Conservation (phyloP, 1,140 invertebrate species). For the Cotesia typhae region DNA sequence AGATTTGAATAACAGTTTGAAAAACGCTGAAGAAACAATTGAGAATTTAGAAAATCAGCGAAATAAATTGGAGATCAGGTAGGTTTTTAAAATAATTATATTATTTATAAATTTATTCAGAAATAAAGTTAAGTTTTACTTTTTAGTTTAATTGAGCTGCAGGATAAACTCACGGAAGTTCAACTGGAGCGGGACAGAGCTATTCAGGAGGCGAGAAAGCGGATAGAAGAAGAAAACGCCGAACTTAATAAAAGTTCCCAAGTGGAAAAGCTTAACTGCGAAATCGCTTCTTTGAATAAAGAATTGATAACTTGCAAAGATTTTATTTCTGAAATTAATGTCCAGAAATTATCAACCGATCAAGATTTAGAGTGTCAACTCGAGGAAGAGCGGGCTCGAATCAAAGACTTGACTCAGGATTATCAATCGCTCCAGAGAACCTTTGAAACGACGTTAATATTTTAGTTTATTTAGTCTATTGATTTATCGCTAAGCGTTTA, state of each 20-base stretch:
- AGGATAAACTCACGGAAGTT: constrained; percentile 37
- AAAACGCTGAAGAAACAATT: constrained; percentile 43
- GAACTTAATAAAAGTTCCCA: neutral
- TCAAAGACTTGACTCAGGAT: neutral
- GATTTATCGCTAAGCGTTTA: constrained; percentile 38
- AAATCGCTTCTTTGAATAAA: neutral
- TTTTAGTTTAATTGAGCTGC: constrained; percentile 46
- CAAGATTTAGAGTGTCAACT: constrained; percentile 6
- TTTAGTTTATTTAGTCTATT: constrained; percentile 15
- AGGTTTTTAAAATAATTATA: neutral
- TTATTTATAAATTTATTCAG: constrained; percentile 9
- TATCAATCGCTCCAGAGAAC: neutral
- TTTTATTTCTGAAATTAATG: neutral
- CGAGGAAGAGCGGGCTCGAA: neutral
- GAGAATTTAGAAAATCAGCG: constrained; percentile 51
- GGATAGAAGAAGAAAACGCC: neutral
- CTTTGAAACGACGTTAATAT: neutral
- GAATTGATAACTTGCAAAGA: constrained; percentile 10
- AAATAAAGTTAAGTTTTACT: constrained; percentile 1
- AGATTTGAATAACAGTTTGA: constrained; percentile 50
- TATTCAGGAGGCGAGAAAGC: neutral
- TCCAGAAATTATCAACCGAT: neutral
- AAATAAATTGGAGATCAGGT: constrained; percentile 50
- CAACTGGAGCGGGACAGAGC: neutral
- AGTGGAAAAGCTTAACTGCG: constrained; percentile 4